Evolutionary conservation across 2,113 vertebrate genomes (phyloP).

Genomic region (Ranitomeya imitator): DNA sequence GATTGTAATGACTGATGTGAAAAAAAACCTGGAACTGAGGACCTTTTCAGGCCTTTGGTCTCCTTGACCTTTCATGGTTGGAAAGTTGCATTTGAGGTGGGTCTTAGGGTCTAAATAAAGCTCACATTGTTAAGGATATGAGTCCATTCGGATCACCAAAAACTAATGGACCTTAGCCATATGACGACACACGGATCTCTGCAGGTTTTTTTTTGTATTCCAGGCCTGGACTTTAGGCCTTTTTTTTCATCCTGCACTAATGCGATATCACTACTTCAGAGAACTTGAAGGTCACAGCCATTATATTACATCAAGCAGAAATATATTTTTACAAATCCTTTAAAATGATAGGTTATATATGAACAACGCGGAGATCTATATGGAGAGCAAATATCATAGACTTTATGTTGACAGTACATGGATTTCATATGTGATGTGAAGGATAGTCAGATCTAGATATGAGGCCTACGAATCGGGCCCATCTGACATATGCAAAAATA

Average conservation of each 20-base stretch:
- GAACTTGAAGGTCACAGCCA: constrained; percentile 8
- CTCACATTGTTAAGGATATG: neutral
- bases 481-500: constrained; percentile 16
- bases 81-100: neutral
- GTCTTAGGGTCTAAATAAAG: neutral
- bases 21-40: neutral
- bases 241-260: neutral
- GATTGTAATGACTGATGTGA: neutral
- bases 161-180: constrained; percentile 5
- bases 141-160: neutral
- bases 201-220: neutral
- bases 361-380: neutral
- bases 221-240: neutral
- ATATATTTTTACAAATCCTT: constrained; percentile 38
- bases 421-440: constrained; percentile 24
- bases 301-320: constrained; percentile 26
- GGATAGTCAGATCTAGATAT: constrained; percentile 6
- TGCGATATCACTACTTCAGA: neutral
- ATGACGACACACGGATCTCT: neutral
- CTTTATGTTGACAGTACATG: constrained; percentile 19
- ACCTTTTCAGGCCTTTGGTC: neutral
- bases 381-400: neutral
- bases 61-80: neutral
- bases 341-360: constrained; percentile 2
- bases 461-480: constrained; percentile 7